Evolutionary conservation across 1,140 invertebrate genomes (phyloP).

Genomic region (Calephelis nemesis): DNA sequence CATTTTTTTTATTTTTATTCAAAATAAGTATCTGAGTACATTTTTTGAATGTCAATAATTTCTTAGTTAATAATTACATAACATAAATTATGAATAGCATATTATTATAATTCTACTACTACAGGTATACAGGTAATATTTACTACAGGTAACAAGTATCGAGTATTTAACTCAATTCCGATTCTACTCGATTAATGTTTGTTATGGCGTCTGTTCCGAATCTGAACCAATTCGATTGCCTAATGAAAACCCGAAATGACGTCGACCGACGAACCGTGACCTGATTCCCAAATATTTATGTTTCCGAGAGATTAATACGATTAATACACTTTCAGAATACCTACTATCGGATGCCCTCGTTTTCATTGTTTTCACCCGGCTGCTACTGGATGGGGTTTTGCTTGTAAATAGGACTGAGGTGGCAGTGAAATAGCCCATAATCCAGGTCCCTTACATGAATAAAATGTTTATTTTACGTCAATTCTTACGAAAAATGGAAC

Average conservation of each 20-base stretch:
- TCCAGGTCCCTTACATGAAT: no score
- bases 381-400: neutral
- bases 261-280: conserved; percentile 18
- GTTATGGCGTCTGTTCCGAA: conserved; percentile 5
- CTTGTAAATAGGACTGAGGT: no score
- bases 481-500: no score
- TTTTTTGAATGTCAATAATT: no score
- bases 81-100: no score
- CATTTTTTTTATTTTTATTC: no score
- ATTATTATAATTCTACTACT: no score
- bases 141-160: neutral
- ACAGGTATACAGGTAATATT: no score
- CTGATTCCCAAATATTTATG: conserved; percentile 17
- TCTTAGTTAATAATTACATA: no score
- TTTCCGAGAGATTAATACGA: conserved; percentile 7
- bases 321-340: neutral
- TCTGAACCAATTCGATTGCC: conserved; percentile 15
- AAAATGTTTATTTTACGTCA: no score
- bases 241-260: conserved; percentile 13
- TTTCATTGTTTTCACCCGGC: neutral
- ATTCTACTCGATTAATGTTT: conserved; percentile 7
- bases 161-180: neutral
- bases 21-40: no score
- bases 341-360: neutral
- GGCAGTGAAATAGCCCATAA: no score